These are phyloP conservation scores for Drosophila heteroneura DNA, from an alignment of 2,888 invertebrate species.

Conservation along the genomic window DNA sequence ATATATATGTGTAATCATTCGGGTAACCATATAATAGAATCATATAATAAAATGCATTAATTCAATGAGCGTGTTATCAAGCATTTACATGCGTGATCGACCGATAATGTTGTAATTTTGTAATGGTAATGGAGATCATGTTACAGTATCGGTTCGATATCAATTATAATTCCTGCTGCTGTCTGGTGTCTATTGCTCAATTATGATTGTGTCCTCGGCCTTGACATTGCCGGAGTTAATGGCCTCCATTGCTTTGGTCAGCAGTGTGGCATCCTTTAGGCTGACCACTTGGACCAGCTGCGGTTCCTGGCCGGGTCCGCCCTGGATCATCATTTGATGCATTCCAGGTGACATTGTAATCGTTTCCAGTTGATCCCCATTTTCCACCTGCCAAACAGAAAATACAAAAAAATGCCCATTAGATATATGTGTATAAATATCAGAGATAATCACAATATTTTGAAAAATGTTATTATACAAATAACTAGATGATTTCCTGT, in stretches of 20 bases:
- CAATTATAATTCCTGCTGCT: neutral
- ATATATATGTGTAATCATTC: slow-evolving; percentile 21
- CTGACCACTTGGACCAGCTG: slow-evolving; percentile 94
- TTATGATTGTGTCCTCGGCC: slow-evolving; percentile 88
- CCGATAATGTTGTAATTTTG: neutral
- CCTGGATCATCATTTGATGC: slow-evolving; percentile 93
- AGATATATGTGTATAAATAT: neutral
- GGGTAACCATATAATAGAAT: slow-evolving; percentile 15
- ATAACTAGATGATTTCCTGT: neutral
- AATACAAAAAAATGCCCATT: neutral
- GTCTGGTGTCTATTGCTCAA: slow-evolving; percentile 82
- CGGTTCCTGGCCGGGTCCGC: slow-evolving; percentile 89
- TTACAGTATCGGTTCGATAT: slow-evolving; percentile 9
- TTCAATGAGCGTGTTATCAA: slow-evolving; percentile 35
- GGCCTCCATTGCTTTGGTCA: slow-evolving; percentile 92
- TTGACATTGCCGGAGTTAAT: slow-evolving; percentile 89
- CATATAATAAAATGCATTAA: slow-evolving; percentile 38
- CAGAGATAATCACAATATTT: neutral
- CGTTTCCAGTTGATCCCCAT: slow-evolving; percentile 91
- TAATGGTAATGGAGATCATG: slow-evolving; percentile 13
- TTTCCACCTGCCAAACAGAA: slow-evolving; percentile 88
- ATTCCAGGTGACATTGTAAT: slow-evolving; percentile 91
- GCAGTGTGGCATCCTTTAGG: slow-evolving; percentile 92
- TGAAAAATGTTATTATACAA: too few species aligned
- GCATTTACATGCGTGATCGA: slow-evolving; percentile 45